Base-by-base conservation (phyloP, 2,888 invertebrate species). In the Osedax frankpressi region DNA sequence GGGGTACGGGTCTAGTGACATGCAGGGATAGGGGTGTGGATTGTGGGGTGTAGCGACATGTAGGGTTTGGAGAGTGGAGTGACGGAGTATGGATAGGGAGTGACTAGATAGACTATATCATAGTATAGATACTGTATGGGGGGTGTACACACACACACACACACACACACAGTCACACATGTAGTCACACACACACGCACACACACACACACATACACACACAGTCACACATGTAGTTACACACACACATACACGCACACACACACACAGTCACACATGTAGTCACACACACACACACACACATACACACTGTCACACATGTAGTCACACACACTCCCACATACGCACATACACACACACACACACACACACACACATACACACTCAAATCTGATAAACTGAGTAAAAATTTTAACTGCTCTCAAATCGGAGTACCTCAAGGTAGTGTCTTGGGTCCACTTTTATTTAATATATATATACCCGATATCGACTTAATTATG, bases 201-300 rank as follows among this genome's bases (percentile, higher is more conserved):
- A 3, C 63, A 62, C 6, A 14, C 2, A 62, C 63, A 14, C 63
- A 62, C 63, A 14, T 27, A 11, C 6, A 14, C 1, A 3, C 6
- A 14, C 62, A 6, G 24, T 3, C 62, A 1, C 1, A 3, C 1
- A 62, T 26, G 26, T 6, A 6, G 24, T 25, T 3, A 3, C 62
- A 62, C 1, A 62, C 62, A 62, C 62, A 62, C 62, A 62, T 25
- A 62, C 62, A 62, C 62, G 25, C 62, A 62, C 62, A 62, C 62
- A 62, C 62, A 62, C 62, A 62, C 62, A 62, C 62, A 62, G 24
- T 25, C 62, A 62, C 62, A 62, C 62, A 62, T 25, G 2, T 25
- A 62, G 24, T 25, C 62, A 62, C 69, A 76, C 71, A 76, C 28
- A n/a, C 70, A 70, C n/a, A 70, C 70, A 70, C 28, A n/a, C 30